phyloP scores from a whole-genome alignment of 2,113 vertebrate species.

The Rynchops niger region DNA sequence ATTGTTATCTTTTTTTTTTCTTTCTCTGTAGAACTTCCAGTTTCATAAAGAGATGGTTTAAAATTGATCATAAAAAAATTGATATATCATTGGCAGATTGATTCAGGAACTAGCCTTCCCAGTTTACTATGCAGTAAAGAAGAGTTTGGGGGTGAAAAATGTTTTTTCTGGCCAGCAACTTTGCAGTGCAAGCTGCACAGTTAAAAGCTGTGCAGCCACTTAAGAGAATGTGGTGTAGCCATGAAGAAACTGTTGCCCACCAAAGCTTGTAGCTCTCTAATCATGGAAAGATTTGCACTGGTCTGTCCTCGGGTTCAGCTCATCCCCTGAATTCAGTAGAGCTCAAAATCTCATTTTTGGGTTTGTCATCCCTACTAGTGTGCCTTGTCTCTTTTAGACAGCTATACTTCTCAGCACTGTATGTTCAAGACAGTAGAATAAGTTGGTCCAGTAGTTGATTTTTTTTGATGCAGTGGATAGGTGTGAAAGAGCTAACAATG shows the following conservation, averaged over 20 bases:
- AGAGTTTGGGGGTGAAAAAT: not conserved
- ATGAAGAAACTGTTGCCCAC: not conserved
- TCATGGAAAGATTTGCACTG: not conserved
- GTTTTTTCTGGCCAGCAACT: not conserved
- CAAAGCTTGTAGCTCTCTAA: not conserved
- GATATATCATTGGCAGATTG: no score
- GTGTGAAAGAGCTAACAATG: not conserved
- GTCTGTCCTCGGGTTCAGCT: not conserved
- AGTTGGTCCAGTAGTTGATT: not conserved
- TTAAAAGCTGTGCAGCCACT: not conserved
- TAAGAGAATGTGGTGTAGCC: not conserved
- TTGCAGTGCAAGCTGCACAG: not conserved
- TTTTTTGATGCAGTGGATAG: not conserved
- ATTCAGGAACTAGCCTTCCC: not conserved
- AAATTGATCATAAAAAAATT: not conserved
- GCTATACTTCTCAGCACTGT: not conserved
- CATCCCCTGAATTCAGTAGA: not conserved
- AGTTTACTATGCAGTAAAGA: not conserved
- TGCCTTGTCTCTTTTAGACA: not conserved
- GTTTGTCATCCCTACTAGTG: not conserved
- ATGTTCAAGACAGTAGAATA: not conserved
- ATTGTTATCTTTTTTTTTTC: not conserved
- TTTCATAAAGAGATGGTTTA: not conserved
- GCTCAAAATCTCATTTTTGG: not conserved
- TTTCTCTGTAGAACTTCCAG: not conserved